These are phyloP conservation scores for Diaphora mendica DNA, from an alignment of 2,888 invertebrate genomes.

Conservation along the genomic window DNA sequence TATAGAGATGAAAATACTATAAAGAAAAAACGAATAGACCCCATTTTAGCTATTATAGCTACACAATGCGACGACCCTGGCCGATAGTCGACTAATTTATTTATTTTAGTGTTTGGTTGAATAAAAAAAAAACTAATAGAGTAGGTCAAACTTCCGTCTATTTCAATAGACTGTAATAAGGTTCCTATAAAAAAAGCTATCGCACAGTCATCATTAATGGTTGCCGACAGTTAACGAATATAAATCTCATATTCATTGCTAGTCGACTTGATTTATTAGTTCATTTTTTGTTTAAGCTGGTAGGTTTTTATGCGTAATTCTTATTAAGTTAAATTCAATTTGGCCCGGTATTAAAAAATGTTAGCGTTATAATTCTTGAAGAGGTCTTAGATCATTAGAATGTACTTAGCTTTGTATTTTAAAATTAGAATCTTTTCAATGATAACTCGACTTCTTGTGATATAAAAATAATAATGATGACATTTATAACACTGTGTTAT, in stretches of 20 bases:
- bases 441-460: not conserved
- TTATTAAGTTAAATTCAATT: conserved; percentile 2
- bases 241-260: not conserved
- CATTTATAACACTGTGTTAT: not conserved
- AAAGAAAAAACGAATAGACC: not conserved
- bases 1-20: not conserved
- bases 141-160: not conserved
- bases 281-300: not conserved
- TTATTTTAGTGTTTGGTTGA: not conserved
- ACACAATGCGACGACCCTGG: not conserved
- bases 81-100: not conserved
- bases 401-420: not conserved
- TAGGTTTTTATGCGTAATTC: conserved; percentile 2
- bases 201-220: not conserved
- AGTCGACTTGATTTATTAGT: conserved; percentile 1
- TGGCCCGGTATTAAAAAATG: not conserved
- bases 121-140: not conserved
- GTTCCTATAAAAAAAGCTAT: not conserved
- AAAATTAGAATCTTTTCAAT: not conserved
- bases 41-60: not conserved
- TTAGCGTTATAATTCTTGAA: not conserved
- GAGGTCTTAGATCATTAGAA: not conserved
- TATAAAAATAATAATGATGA: not conserved
- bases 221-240: conserved; percentile 1
- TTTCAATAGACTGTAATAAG: not conserved